These are phyloP conservation scores for Zaprionus camerounensis DNA, from an alignment of 1,140 invertebrate species.

Conservation along the genomic window DNA sequence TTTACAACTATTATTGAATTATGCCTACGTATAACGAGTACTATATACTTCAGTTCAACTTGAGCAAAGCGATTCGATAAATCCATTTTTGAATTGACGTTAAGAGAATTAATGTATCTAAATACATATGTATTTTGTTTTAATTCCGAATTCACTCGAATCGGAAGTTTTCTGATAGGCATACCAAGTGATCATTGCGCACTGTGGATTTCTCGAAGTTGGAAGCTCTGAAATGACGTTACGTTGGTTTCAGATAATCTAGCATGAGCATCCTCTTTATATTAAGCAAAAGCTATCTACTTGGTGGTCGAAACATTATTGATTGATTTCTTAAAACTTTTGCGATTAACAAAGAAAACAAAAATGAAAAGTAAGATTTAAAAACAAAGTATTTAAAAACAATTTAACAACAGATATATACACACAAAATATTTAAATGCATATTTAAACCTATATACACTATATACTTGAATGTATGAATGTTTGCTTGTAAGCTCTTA, in stretches of 20 bases:
- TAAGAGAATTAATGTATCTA: conserved; percentile 43
- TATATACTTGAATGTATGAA: conserved; percentile 75
- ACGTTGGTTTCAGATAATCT: background rate
- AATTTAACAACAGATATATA: conserved; percentile 57
- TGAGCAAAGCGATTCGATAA: conserved; percentile 31
- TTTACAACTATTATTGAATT: conserved; percentile 35
- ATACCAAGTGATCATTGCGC: background rate
- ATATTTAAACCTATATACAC: conserved; percentile 50
- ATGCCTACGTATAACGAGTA: conserved; percentile 20
- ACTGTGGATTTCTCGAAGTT: background rate
- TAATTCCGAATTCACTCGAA: conserved; percentile 27
- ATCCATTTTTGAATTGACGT: conserved; percentile 36
- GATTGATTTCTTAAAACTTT: conserved; percentile 54
- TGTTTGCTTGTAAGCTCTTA: conserved; percentile 63
- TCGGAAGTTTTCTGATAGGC: conserved; percentile 7
- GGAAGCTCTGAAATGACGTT: background rate
- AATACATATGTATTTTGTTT: conserved; percentile 25
- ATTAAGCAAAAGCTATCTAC: background rate
- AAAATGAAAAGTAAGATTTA: conserved; percentile 39
- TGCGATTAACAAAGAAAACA: conserved; percentile 44
- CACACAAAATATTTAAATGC: conserved; percentile 54
- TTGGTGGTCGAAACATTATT: conserved; percentile 30
- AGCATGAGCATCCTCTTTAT: background rate
- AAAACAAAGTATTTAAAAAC: conserved; percentile 49
- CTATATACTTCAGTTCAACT: conserved; percentile 26